Percentiles rank a stretch among this genome's conserved stretches.
phyloP scores from a whole-genome alignment of 2,797 vertebrate species.

The Helarctos malayanus region DNA sequence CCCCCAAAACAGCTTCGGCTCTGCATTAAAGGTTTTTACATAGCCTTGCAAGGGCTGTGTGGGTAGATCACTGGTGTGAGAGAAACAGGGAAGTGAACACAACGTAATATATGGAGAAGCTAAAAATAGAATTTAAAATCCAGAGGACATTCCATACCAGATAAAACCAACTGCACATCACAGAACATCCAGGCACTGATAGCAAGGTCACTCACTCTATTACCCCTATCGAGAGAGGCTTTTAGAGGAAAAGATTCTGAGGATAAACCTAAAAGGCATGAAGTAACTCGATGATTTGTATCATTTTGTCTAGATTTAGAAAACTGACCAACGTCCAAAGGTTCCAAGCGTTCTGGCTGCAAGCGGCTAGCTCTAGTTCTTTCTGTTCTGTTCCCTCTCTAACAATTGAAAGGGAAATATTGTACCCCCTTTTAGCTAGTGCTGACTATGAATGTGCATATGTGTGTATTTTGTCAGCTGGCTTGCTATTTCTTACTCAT shows the following conservation, averaged over 20 bases:
- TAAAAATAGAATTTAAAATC: slow-evolving; percentile 59
- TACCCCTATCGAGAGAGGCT: background rate
- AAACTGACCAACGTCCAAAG: slow-evolving; percentile 20
- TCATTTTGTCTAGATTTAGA: background rate
- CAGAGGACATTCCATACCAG: slow-evolving; percentile 6
- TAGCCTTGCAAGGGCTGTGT: background rate
- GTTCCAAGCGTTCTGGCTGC: background rate
- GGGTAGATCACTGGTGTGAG: background rate
- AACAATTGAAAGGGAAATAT: background rate
- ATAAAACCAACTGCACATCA: background rate
- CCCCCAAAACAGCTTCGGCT: background rate
- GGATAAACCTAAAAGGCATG: slow-evolving; percentile 35
- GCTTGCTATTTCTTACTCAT: slow-evolving; percentile 17
- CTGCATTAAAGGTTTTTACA: background rate
- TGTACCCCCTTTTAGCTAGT: background rate
- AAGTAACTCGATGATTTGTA: slow-evolving; percentile 27
- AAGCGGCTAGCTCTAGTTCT: background rate
- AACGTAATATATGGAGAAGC: background rate
- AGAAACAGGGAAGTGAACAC: background rate
- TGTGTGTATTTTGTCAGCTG: background rate
- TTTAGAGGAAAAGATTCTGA: slow-evolving; percentile 55
- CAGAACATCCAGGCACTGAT: slow-evolving; percentile 16
- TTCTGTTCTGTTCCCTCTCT: background rate
- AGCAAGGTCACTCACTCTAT: background rate
- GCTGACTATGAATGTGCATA: background rate